phyloP scores from a whole-genome alignment of 2,113 vertebrate species.

The Caracal caracal region DNA sequence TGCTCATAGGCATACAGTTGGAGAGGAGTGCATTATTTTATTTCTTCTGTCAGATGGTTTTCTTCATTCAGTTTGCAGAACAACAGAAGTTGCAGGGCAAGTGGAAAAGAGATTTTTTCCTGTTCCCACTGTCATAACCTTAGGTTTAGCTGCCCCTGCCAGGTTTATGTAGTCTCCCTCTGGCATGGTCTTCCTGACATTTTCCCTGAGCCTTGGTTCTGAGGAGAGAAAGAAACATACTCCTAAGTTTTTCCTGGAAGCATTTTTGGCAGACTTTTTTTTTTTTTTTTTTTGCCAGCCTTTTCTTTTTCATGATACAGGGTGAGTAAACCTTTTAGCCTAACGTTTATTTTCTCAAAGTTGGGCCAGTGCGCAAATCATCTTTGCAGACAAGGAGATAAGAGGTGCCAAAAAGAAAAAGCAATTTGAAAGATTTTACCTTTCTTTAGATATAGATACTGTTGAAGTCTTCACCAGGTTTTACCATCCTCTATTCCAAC shows the following conservation, averaged over 20 bases:
- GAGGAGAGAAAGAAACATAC: not conserved
- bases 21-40: not conserved
- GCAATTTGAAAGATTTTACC: not conserved
- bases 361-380: not conserved
- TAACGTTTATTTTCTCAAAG: not conserved
- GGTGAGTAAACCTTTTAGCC: not conserved
- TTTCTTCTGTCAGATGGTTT: not conserved
- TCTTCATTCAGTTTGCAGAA: not conserved
- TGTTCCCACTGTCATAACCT: not conserved
- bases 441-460: not conserved
- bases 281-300: not conserved
- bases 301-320: not conserved
- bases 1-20: not conserved
- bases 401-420: not conserved
- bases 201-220: not conserved
- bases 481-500: not conserved
- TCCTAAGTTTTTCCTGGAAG: not conserved
- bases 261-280: not conserved
- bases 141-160: not conserved
- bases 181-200: not conserved
- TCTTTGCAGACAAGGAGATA: conserved; percentile 40
- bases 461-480: not conserved
- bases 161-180: not conserved
- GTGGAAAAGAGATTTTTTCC: not conserved
- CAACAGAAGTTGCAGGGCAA: not conserved